phyloP scores from a whole-genome alignment of 2,113 vertebrate genomes.

The Oceanites oceanicus region DNA sequence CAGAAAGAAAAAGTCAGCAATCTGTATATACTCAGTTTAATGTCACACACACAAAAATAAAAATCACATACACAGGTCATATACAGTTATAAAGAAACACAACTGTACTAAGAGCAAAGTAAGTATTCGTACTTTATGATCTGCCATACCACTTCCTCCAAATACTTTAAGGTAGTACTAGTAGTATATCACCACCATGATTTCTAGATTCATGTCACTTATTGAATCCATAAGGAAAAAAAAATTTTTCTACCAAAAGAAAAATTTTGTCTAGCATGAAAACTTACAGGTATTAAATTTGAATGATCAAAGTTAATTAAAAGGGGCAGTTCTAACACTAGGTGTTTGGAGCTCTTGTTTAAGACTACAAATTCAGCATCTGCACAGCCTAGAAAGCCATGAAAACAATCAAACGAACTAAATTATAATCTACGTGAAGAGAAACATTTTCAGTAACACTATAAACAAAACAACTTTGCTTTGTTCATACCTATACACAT shows the following conservation, averaged over 20 bases:
- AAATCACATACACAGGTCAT: not conserved
- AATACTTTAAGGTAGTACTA: not conserved
- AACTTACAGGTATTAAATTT: not conserved
- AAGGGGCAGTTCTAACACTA: not conserved
- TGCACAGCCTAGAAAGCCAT: not conserved
- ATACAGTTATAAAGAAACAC: not conserved
- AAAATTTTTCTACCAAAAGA: not conserved
- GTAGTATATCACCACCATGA: not conserved
- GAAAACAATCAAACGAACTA: not conserved
- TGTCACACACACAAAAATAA: not conserved
- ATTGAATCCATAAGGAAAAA: not conserved
- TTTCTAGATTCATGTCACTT: not conserved
- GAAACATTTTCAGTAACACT: not conserved
- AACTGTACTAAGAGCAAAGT: not conserved
- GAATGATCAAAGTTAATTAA: not conserved
- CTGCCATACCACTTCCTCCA: not conserved
- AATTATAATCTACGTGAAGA: not conserved
- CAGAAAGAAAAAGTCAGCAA: constrained; percentile 36
- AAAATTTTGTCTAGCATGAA: not conserved
- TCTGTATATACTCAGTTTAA: not conserved
- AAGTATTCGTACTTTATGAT: not conserved
- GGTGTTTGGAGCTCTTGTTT: not conserved
- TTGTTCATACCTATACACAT: not conserved
- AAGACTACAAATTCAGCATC: not conserved
- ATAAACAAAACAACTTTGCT: not conserved